Evolutionary conservation across 2,888 invertebrate species (phyloP).

Genomic region (Ormyrus thymus): DNA sequence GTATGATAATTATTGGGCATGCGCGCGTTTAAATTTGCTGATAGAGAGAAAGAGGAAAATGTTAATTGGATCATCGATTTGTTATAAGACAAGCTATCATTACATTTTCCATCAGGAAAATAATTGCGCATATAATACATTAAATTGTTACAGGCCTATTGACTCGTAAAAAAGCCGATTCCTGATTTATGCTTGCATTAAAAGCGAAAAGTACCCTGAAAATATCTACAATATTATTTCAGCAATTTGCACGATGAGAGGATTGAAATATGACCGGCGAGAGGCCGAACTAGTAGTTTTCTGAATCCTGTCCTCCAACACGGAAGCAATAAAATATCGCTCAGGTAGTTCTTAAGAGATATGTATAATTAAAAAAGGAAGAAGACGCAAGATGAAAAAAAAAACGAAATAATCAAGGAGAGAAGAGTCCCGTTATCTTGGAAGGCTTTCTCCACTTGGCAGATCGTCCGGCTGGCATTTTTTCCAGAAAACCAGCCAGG

Average conservation of each 20-base stretch:
- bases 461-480: constrained; percentile 14
- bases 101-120: background rate
- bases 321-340: constrained; percentile 42
- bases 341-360: constrained; percentile 18
- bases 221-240: too few relatives aligned
- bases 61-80: constrained; percentile 11
- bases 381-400: constrained; percentile 1
- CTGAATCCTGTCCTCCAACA: constrained; percentile 14
- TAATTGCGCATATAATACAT: background rate
- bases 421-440: constrained; percentile 25
- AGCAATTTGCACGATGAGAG: background rate
- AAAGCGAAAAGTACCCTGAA: too few relatives aligned
- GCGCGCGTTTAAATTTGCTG: background rate
- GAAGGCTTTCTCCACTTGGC: constrained; percentile 11
- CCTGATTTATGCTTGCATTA: too few relatives aligned
- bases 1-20: constrained; percentile 20
- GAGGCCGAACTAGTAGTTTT: constrained; percentile 18
- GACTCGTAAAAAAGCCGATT: too few relatives aligned
- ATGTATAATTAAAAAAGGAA: constrained; percentile 27
- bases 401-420: background rate
- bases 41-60: background rate
- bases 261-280: background rate
- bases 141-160: background rate
- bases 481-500: constrained; percentile 20
- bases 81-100: background rate